A percentile compares a stretch with the other conserved stretches of the same genome.
These are phyloP conservation scores for Tinea trinotella DNA, from an alignment of 2,888 invertebrate genomes.

Conservation along the genomic window DNA sequence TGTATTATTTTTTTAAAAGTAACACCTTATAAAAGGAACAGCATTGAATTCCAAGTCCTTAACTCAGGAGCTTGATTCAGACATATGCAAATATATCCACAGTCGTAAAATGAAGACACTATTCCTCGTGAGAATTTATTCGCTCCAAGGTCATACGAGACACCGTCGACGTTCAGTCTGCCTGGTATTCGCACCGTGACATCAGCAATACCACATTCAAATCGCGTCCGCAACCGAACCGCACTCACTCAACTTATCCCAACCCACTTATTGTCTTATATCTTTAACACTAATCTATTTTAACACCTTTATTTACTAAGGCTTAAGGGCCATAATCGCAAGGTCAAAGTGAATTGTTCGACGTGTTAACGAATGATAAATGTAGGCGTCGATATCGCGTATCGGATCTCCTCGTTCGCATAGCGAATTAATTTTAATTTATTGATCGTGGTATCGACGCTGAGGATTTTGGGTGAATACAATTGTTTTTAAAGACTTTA, in stretches of 20 bases:
- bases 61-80: too few species aligned
- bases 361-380: conserved; percentile 72
- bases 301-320: conserved; percentile 38
- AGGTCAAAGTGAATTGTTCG: conserved; percentile 57
- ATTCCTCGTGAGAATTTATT: conserved; percentile 45
- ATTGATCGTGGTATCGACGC: conserved; percentile 68
- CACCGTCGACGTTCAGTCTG: conserved; percentile 58
- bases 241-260: conserved; percentile 45
- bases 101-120: neutral
- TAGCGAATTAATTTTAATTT: conserved; percentile 74
- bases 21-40: too few species aligned
- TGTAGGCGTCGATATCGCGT: conserved; percentile 70
- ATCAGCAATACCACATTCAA: conserved; percentile 54
- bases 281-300: neutral
- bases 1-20: too few species aligned
- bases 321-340: conserved; percentile 49
- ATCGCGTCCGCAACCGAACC: conserved; percentile 40
- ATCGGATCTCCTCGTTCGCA: conserved; percentile 71
- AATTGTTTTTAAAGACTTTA: conserved; percentile 20
- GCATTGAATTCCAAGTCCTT: too few species aligned
- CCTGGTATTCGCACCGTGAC: conserved; percentile 49
- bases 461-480: conserved; percentile 67
- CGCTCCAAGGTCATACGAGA: conserved; percentile 45
- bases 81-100: neutral
- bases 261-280: conserved; percentile 6